Conservation (phyloP, 2,113 vertebrate species). For the Trematomus loennbergii region DNA sequence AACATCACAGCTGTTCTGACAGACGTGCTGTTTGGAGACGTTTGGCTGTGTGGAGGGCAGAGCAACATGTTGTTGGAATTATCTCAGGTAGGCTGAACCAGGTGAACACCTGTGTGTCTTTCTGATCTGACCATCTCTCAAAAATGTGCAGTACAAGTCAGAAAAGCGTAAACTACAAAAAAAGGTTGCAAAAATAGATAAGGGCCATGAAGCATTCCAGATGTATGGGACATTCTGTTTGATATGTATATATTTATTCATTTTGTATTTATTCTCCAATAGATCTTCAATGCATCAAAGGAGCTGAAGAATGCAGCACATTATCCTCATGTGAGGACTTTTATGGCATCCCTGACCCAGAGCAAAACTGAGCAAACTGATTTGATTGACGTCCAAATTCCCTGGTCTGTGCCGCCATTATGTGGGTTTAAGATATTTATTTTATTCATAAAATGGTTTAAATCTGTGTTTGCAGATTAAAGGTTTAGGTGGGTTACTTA, state of each 20-base stretch:
- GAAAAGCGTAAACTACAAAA: not conserved
- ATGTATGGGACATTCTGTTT: not conserved
- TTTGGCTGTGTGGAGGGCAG: conserved; percentile 95
- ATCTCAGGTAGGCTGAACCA: conserved; percentile 80
- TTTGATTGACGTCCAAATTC: conserved; percentile 79
- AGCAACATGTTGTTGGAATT: conserved; percentile 93
- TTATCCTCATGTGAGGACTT: conserved; percentile 87
- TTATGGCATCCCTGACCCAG: conserved; percentile 74
- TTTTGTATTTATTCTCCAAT: conserved; percentile 6
- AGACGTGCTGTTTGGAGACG: conserved; percentile 91
- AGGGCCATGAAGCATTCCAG: not conserved
- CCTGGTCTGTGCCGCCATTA: conserved; percentile 86
- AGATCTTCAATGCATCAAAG: conserved; percentile 88
- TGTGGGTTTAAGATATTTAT: conserved; percentile 70
- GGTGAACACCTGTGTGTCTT: not conserved
- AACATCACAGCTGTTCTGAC: conserved; percentile 67
- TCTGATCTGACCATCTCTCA: not conserved
- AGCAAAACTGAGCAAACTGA: conserved; percentile 85
- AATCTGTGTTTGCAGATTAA: not conserved
- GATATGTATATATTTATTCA: not conserved
- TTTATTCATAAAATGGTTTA: not conserved
- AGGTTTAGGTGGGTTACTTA: not conserved
- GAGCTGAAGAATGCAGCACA: conserved; percentile 78
- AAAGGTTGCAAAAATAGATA: too few species aligned
- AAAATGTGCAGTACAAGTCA: not conserved